Evolutionary conservation across 2,113 vertebrate species (phyloP).

Genomic region (Indri indri): DNA sequence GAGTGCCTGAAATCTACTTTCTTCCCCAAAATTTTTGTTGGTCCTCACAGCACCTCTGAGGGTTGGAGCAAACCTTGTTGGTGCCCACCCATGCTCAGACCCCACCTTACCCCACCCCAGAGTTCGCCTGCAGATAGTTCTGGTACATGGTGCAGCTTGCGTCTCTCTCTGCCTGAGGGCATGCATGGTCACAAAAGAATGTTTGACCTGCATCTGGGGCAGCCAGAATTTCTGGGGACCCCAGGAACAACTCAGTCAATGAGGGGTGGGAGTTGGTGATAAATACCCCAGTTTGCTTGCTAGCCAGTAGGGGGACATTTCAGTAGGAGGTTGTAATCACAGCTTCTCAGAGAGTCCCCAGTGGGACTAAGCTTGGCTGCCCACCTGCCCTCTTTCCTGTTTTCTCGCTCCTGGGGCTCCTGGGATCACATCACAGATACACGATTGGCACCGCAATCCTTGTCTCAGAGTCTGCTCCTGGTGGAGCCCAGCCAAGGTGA

Average conservation of each 20-base stretch:
- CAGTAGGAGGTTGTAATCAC: not conserved
- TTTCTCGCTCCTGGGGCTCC: not conserved
- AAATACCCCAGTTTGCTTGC: not conserved
- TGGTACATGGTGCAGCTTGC: not conserved
- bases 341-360: not conserved
- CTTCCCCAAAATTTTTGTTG: not conserved
- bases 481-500: not conserved
- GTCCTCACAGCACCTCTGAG: not conserved
- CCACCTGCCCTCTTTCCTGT: not conserved
- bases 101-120: accelerated
- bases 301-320: too few relatives aligned
- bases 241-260: not conserved
- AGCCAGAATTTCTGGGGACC: not conserved
- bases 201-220: not conserved
- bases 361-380: too few relatives aligned
- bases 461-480: not conserved
- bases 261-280: not conserved
- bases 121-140: not conserved
- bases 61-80: not conserved
- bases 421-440: not conserved
- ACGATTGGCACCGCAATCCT: not conserved
- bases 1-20: not conserved
- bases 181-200: not conserved
- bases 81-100: not conserved
- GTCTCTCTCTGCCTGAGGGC: not conserved